Percentiles rank a stretch among this genome's conserved stretches.
These are phyloP conservation scores for Dolomedes plantarius DNA, from an alignment of 2,888 invertebrate genomes.

Conservation along the genomic window DNA sequence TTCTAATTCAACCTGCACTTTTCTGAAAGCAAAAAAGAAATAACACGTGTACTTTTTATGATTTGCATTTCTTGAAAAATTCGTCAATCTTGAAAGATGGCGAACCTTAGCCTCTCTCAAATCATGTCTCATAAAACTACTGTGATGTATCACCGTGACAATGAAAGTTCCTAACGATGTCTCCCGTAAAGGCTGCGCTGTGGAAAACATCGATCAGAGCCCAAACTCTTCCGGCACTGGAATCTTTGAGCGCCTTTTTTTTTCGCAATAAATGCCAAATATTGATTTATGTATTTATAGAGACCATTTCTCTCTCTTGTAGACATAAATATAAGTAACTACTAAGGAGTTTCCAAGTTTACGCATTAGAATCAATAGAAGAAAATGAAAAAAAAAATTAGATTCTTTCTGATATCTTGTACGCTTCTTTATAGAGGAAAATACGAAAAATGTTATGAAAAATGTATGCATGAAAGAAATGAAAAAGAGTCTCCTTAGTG, in stretches of 20 bases:
- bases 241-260: constrained; percentile 46
- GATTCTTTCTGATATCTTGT: neutral
- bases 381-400: constrained; percentile 13
- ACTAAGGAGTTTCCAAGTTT: neutral
- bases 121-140: constrained; percentile 11
- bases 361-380: constrained; percentile 39
- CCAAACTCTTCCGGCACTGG: constrained; percentile 27
- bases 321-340: constrained; percentile 51
- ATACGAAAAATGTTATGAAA: too few species aligned
- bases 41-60: too few species aligned
- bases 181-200: constrained; percentile 17
- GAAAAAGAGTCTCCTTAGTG: too few species aligned
- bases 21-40: too few species aligned
- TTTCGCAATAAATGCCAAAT: constrained; percentile 35
- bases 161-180: constrained; percentile 49
- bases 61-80: too few species aligned
- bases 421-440: neutral
- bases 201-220: constrained; percentile 43
- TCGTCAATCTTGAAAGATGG: too few species aligned
- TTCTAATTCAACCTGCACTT: too few species aligned
- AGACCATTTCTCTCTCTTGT: constrained; percentile 44
- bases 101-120: neutral
- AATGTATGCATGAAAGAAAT: too few species aligned
- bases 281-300: constrained; percentile 57
- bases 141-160: constrained; percentile 44